Base-by-base conservation (phyloP, 2,888 invertebrate species). In the Mesorhabditis belari region DNA sequence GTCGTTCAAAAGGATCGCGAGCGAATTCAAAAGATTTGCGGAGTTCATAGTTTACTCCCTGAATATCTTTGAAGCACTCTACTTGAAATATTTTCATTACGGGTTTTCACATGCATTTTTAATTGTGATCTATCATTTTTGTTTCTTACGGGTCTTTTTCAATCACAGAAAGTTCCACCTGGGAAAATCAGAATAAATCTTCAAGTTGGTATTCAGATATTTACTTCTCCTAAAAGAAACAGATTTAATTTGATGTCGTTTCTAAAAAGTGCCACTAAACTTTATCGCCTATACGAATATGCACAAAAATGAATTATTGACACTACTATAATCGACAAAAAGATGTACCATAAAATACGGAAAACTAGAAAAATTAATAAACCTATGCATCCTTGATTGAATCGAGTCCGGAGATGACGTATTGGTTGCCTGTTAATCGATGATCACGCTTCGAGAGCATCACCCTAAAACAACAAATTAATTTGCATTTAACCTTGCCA, bases 371-470 rank as follows among this genome's bases (percentile, higher is more conserved):
- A 51, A 6, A 51, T 28, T 9, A 55, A 26, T 19, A 19, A 58
- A n/a, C 23, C 49, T 23, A 52, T 44, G 64, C 66, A 50, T 76
- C 75, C 27, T 63, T 63, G 58, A 77, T 75, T 6, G 71, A 59
- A 9, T 76, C 71, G 49, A 77, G 67, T 24, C 73, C 75, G 60
- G 65, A 65, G 61, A 77, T 62, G 49, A 57, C 60, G 66, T 77
- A 77, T 59, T 71, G 70, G 62, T 77, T 77, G 58, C 77, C 77
- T 25, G 76, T 76, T 55, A 77, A 65, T 19, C 72, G 66, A 44
- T 77, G 76, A 53, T 77, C 77, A 52, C 77, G 70, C 52, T 74
- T 72, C 54, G 73, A 67, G 59, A 74, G 58, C 17, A 64, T 67
- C 24, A 70, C 68, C 62, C 75, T 75, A 66, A 60, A 74, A 65